These are phyloP conservation scores for Dipus sagitta DNA, from an alignment of 2,797 vertebrate genomes.

Conservation along the genomic window DNA sequence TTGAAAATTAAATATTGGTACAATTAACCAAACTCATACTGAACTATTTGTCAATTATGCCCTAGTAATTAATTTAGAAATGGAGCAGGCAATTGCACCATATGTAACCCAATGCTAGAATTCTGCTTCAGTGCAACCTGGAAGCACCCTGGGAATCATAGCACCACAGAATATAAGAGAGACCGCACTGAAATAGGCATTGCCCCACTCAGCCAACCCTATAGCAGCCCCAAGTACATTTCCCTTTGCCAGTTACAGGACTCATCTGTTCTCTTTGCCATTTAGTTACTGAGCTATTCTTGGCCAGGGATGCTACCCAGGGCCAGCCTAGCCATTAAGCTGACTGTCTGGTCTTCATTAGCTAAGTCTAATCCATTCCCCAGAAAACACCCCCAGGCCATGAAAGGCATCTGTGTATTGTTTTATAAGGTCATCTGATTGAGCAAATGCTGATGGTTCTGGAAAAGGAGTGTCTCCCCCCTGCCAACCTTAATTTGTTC, in stretches of 20 bases:
- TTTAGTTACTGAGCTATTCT: slow-evolving; percentile 78
- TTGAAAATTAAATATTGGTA: not conserved
- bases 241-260: slow-evolving; percentile 53
- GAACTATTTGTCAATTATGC: not conserved
- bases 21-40: not conserved
- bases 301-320: slow-evolving; percentile 54
- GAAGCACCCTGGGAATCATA: not conserved
- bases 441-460: slow-evolving; percentile 78
- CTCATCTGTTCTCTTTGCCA: slow-evolving; percentile 74
- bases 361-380: slow-evolving; percentile 50
- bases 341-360: slow-evolving; percentile 68
- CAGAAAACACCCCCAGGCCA: slow-evolving; percentile 59
- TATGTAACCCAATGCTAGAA: not conserved
- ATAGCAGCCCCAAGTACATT: not conserved
- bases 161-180: not conserved
- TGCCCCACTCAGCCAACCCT: not conserved
- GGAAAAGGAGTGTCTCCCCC: slow-evolving; percentile 59
- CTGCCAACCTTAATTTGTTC: slow-evolving; percentile 74
- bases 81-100: not conserved
- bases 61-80: slow-evolving; percentile 22
- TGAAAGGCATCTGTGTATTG: slow-evolving; percentile 76
- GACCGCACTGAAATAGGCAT: slow-evolving; percentile 51
- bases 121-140: not conserved
- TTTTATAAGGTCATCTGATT: slow-evolving; percentile 78
- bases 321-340: slow-evolving; percentile 55